phyloP scores from a whole-genome alignment of 2,888 invertebrate genomes.

The Trissonchulus latispiculum region DNA sequence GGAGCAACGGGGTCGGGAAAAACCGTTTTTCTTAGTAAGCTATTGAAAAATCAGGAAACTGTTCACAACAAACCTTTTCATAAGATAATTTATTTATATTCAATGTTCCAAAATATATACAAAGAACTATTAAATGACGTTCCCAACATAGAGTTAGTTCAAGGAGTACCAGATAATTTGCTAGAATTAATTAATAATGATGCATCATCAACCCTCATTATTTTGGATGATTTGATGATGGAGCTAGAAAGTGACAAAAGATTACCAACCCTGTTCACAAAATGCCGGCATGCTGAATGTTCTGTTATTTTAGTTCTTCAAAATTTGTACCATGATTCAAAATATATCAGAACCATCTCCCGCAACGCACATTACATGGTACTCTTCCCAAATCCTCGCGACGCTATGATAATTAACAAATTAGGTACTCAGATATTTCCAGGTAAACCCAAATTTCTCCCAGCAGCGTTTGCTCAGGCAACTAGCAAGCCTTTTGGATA shows the following conservation, averaged over 20 bases:
- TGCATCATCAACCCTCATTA: background rate
- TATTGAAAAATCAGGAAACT: background rate
- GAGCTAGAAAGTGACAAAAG: background rate
- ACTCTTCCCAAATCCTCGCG: slow-evolving; percentile 10
- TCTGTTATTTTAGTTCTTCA: slow-evolving; percentile 5
- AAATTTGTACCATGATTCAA: slow-evolving; percentile 10
- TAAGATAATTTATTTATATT: background rate
- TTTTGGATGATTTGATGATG: background rate
- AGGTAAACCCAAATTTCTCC: background rate
- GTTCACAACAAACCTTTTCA: background rate
- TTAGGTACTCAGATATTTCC: slow-evolving; percentile 10
- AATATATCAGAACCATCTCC: slow-evolving; percentile 13
- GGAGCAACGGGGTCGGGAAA: background rate
- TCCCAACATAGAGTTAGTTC: background rate
- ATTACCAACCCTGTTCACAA: background rate
- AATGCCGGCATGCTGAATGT: background rate
- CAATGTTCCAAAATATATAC: background rate
- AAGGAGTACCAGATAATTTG: background rate
- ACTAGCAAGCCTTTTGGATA: slow-evolving; percentile 7
- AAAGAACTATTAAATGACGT: background rate
- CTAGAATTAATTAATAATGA: background rate
- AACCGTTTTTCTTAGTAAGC: background rate
- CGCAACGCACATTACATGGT: slow-evolving; percentile 15
- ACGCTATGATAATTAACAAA: slow-evolving; percentile 3
- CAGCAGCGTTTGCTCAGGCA: slow-evolving; percentile 11